Base-by-base conservation (phyloP, 2,797 vertebrate species). In the Chloroceryle amazona region DNA sequence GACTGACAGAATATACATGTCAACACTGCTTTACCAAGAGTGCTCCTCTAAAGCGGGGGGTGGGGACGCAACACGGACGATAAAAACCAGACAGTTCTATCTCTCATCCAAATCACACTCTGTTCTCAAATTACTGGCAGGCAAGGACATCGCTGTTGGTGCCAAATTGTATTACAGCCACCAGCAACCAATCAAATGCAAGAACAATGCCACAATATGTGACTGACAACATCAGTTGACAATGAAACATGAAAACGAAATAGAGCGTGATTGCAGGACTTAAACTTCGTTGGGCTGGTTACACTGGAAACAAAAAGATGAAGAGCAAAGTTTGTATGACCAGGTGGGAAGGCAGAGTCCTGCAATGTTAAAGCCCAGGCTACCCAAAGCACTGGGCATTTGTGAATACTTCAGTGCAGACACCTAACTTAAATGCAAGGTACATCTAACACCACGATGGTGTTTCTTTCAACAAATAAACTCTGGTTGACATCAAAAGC, bases 61-160 rank as follows among this genome's bases (percentile, higher is more conserved):
- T 13, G 37, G 28, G 52, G 31, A 71, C 2, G 7, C 20, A 57
- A 86, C 37, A 21, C 3, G 3, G 35, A 55, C 8, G 4, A 93
- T 52, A 75, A 86, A 86, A 84, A 57, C 1, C 81, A 94, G 61
- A 73, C 86, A 83, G 57, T 80, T 94, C 57, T 26, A 82, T 68
- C 10, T 2, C 46, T 92, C 18, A 31, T 37, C 65, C 79, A 86
- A 75, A 81, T 81, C 67, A 79, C 55, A 10, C 75, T 39, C 63
- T 91, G 81, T 93, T 94, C 82, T 78, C 91, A 75, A 78, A 83
- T 72, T 94, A 81, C 73, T 95, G 89, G 85, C 85, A 97, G 28
- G 81, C 89, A 90, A 79, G 88, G 66, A 78, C 3, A 0, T 13
- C 75, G 6, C 52, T 73, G 28, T 79, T 75, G 60, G 54, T 84